Percentiles rank a stretch among this genome's conserved stretches.
Evolutionary conservation across 2,888 invertebrate genomes (phyloP).

Genomic region (Ypsolopha sequella): DNA sequence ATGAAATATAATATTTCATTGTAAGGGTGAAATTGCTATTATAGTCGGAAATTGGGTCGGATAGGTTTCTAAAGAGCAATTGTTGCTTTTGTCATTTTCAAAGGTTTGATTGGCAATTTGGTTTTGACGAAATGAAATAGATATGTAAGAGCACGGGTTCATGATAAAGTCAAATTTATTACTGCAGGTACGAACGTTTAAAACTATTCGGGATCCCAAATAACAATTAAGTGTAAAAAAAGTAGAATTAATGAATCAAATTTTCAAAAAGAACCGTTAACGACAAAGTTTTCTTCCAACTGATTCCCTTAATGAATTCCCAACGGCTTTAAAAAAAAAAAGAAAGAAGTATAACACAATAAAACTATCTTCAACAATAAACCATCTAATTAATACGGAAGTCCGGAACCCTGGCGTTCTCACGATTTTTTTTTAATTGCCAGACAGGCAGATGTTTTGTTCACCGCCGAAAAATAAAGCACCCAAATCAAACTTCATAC

Average conservation of each 20-base stretch:
- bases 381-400: slow-evolving; percentile 41
- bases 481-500: slow-evolving; percentile 34
- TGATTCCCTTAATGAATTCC: slow-evolving; percentile 8
- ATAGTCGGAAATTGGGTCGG: slow-evolving; percentile 10
- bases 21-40: slow-evolving; percentile 28
- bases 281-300: no score
- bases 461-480: slow-evolving; percentile 39
- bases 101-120: no score
- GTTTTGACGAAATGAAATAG: no score
- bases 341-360: slow-evolving; percentile 10
- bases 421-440: slow-evolving; percentile 65
- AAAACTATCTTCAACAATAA: slow-evolving; percentile 23
- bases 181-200: no score
- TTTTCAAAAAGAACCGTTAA: background rate
- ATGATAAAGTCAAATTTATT: no score
- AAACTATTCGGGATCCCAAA: no score
- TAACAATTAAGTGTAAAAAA: no score
- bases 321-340: slow-evolving; percentile 6
- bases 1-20: slow-evolving; percentile 55
- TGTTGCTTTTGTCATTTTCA: slow-evolving; percentile 23
- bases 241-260: no score
- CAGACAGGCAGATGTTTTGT: slow-evolving; percentile 52
- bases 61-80: slow-evolving; percentile 24
- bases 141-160: no score
- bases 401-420: slow-evolving; percentile 45